Evolutionary conservation across 2,113 vertebrate genomes (phyloP).

Genomic region (Murina feae): DNA sequence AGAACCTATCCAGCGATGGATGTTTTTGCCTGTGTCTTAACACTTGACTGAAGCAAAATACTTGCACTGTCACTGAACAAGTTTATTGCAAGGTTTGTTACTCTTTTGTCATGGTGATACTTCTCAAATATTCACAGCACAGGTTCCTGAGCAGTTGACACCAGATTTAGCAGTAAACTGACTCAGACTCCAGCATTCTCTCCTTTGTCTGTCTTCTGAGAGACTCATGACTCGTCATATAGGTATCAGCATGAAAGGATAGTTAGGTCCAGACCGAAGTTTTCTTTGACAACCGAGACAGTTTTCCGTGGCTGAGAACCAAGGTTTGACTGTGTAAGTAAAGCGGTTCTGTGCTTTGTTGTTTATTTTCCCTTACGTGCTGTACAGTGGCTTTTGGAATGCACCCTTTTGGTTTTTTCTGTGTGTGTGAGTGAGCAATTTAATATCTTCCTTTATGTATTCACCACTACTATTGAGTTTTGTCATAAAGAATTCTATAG

Average conservation of each 20-base stretch:
- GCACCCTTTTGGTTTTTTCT: background rate
- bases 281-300: too few species aligned
- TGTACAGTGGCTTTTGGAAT: background rate
- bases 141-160: background rate
- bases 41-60: background rate
- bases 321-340: background rate
- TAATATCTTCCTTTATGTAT: background rate
- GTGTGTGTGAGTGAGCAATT: background rate
- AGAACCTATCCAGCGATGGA: background rate
- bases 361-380: background rate
- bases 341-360: background rate
- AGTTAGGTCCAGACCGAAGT: too few species aligned
- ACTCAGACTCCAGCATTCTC: too few species aligned
- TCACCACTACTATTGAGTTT: background rate
- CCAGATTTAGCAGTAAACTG: too few species aligned
- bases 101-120: background rate
- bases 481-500: background rate
- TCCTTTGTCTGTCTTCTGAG: too few species aligned
- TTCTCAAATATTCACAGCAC: background rate
- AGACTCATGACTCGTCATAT: too few species aligned
- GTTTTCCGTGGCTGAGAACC: too few species aligned
- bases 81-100: background rate
- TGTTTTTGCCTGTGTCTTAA: background rate
- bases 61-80: background rate
- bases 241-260: too few species aligned